These are phyloP conservation scores for Lithobates sylvaticus DNA, from an alignment of 2,797 vertebrate genomes.

Conservation along the genomic window DNA sequence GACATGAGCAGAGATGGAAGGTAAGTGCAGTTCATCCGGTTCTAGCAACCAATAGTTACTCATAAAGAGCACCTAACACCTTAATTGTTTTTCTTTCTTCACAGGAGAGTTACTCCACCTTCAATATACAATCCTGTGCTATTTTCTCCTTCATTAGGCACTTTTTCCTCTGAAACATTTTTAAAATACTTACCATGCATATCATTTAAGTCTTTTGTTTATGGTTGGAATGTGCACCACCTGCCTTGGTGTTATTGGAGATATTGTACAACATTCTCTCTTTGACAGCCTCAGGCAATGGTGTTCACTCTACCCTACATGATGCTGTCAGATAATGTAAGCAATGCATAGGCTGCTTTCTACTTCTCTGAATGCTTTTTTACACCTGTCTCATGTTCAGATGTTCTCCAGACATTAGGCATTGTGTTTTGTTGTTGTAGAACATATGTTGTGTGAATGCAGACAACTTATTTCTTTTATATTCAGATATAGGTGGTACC, in stretches of 20 bases:
- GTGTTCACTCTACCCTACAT: neutral
- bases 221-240: constrained; percentile 31
- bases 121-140: neutral
- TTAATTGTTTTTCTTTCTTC: constrained; percentile 26
- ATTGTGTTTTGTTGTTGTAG: no score
- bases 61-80: neutral
- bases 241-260: constrained; percentile 3
- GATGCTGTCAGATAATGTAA: neutral
- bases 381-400: neutral
- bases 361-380: neutral
- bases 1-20: no score
- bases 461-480: no score
- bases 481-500: no score
- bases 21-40: neutral
- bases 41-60: neutral
- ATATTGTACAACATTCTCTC: neutral
- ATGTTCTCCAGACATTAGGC: no score
- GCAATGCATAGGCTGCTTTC: neutral
- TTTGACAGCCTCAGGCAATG: constrained; percentile 5
- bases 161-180: neutral
- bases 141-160: constrained; percentile 3
- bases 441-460: no score
- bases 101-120: neutral
- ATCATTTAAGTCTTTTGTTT: constrained; percentile 16
- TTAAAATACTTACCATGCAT: constrained; percentile 22